Conservation (phyloP, 2,888 invertebrate genomes). For the Monochamus alternatus region DNA sequence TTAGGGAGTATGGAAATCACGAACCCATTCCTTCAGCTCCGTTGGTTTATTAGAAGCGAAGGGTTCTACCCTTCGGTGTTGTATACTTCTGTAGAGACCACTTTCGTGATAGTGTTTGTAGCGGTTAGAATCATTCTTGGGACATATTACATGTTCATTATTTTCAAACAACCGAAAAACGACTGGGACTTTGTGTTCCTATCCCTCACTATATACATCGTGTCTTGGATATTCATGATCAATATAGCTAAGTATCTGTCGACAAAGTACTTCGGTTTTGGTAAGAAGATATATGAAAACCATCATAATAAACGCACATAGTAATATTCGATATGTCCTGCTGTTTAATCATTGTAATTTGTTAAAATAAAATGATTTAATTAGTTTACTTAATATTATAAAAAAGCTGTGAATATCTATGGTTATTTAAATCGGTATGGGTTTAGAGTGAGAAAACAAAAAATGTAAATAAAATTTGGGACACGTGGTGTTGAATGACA, state of each 20-base stretch:
- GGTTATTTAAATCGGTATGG: too few species aligned
- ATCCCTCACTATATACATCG: constrained; percentile 61
- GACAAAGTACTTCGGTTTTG: constrained; percentile 55
- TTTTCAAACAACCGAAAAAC: constrained; percentile 70
- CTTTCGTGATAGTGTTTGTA: constrained; percentile 73
- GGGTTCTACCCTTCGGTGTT: constrained; percentile 71
- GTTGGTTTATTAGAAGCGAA: constrained; percentile 76
- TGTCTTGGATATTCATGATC: constrained; percentile 67
- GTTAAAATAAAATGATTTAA: too few species aligned
- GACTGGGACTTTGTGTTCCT: constrained; percentile 67
- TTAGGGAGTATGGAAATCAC: constrained; percentile 76
- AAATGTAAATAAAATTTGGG: too few species aligned
- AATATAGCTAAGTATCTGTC: constrained; percentile 63
- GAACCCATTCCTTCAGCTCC: constrained; percentile 76
- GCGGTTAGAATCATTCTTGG: constrained; percentile 73
- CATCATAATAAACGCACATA: constrained; percentile 28
- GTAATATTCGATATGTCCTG: neutral
- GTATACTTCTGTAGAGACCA: constrained; percentile 71
- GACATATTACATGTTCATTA: constrained; percentile 70
- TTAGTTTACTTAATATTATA: too few species aligned
- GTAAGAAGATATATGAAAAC: neutral
- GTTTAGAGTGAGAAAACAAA: too few species aligned
- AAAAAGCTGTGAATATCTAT: too few species aligned
- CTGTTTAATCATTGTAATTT: too few species aligned
- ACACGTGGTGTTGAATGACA: too few species aligned